Evolutionary conservation across 2,113 vertebrate species (phyloP).

Genomic region (Cinclus cinclus): DNA sequence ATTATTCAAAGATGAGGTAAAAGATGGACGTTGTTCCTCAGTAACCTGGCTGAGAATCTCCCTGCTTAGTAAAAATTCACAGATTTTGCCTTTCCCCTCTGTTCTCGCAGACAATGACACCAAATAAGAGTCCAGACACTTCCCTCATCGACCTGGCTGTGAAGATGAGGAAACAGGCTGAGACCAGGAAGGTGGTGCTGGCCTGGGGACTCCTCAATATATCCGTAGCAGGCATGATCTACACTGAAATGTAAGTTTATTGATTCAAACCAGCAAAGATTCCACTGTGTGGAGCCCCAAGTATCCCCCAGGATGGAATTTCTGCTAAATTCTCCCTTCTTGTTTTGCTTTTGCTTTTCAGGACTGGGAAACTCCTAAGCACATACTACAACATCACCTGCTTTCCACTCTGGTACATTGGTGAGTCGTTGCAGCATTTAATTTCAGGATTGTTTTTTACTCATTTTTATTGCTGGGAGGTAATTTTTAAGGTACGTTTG

Average conservation of each 20-base stretch:
- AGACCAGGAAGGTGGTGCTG: constrained; percentile 86
- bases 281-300: neutral
- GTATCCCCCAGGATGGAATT: neutral
- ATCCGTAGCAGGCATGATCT: constrained; percentile 93
- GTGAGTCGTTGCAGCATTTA: constrained; percentile 73
- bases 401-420: constrained; percentile 95
- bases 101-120: constrained; percentile 55
- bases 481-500: accelerated
- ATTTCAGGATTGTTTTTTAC: neutral
- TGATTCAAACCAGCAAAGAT: neutral
- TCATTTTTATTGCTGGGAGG: neutral
- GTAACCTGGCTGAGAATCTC: neutral
- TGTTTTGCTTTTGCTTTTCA: constrained; percentile 44
- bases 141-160: constrained; percentile 88
- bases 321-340: neutral
- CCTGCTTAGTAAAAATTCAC: neutral
- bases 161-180: constrained; percentile 87
- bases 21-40: accelerated
- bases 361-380: constrained; percentile 90
- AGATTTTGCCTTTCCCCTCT: neutral
- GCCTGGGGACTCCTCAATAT: constrained; percentile 93
- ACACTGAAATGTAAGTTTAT: constrained; percentile 89
- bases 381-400: constrained; percentile 89
- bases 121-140: constrained; percentile 64
- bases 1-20: neutral